A percentile compares a stretch with the other conserved stretches of the same genome.
phyloP scores from a whole-genome alignment of 2,113 vertebrate species.

The Nothoprocta perdicaria region DNA sequence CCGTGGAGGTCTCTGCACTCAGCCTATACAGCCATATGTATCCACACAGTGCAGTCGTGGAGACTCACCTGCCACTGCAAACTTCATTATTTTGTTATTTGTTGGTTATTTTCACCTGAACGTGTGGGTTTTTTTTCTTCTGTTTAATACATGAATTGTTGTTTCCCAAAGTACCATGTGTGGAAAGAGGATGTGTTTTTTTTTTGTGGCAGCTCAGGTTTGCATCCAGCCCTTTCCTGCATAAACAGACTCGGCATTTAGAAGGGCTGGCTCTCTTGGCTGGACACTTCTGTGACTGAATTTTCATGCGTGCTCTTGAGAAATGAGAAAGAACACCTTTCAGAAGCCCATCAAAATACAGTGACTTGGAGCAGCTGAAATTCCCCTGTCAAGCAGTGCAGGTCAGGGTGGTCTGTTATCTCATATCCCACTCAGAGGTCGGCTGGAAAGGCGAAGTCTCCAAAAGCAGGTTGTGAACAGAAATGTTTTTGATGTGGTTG shows the following conservation, averaged over 20 bases:
- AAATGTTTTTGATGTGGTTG: background rate
- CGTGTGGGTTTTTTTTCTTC: background rate
- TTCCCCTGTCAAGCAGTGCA: background rate
- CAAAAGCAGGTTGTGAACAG: background rate
- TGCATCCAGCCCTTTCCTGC: background rate
- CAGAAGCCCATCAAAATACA: background rate
- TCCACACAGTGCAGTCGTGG: background rate
- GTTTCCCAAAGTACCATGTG: background rate
- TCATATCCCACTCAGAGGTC: background rate
- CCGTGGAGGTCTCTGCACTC: background rate
- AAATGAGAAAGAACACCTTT: background rate
- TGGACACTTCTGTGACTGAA: background rate
- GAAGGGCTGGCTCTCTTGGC: background rate
- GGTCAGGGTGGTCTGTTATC: background rate
- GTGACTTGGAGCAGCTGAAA: background rate
- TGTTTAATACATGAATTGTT: fast-evolving
- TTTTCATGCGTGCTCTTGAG: background rate
- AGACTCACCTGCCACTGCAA: background rate
- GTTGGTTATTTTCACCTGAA: background rate
- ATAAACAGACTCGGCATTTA: background rate
- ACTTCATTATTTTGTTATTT: too few species aligned
- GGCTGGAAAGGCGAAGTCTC: background rate
- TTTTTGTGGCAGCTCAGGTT: background rate
- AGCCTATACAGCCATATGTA: background rate
- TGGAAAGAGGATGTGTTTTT: background rate